Evolutionary conservation across 2,797 vertebrate genomes (phyloP).

Genomic region (Gymnoscopelus braueri): DNA sequence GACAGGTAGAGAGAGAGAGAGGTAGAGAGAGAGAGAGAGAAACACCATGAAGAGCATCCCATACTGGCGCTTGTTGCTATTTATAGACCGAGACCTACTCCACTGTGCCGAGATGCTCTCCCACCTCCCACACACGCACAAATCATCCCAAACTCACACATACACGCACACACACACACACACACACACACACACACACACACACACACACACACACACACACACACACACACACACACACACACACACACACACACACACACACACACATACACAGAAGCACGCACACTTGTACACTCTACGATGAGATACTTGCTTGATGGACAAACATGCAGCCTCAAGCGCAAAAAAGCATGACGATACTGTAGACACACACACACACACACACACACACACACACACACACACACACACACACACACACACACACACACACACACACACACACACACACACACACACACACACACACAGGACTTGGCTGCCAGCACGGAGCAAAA

Average conservation of each 20-base stretch:
- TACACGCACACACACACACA: conserved; percentile 19
- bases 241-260: not conserved
- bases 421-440: not conserved
- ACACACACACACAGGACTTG: conserved; percentile 15
- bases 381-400: conserved; percentile 18
- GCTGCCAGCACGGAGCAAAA: conserved; percentile 19
- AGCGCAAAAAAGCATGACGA: not conserved
- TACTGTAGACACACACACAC: not conserved
- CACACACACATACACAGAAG: conserved; percentile 14
- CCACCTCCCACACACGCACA: conserved; percentile 65
- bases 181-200: conserved; percentile 10
- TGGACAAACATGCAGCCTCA: conserved; percentile 21
- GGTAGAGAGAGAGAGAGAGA: conserved; percentile 18
- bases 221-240: not conserved
- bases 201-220: conserved; percentile 1
- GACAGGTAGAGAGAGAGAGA: conserved; percentile 69
- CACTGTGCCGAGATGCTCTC: conserved; percentile 74
- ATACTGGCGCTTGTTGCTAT: conserved; percentile 73
- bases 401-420: not conserved
- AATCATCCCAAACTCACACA: conserved; percentile 49
- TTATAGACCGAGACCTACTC: conserved; percentile 73
- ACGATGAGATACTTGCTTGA: conserved; percentile 36
- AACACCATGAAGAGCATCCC: conserved; percentile 71
- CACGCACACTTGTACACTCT: not conserved
- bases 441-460: conserved; percentile 19